Conservation (phyloP, 2,113 vertebrate genomes). For the Lontra canadensis region DNA sequence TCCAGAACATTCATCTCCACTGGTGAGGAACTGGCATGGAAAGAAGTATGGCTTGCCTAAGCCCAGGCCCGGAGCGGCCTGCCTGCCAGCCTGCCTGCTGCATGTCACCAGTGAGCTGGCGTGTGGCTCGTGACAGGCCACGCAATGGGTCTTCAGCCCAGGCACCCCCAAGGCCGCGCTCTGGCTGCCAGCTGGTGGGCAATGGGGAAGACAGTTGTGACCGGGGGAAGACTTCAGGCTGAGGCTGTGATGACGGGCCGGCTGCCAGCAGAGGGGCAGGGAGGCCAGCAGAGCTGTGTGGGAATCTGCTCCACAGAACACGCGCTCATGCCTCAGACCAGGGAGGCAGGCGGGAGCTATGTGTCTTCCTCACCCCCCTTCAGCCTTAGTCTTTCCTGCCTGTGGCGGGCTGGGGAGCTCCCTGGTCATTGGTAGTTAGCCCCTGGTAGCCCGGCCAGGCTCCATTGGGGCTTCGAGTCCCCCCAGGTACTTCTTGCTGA, state of each 20-base stretch:
- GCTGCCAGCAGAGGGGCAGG: not conserved
- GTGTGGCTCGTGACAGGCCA: not conserved
- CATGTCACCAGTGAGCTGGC: rapidly evolving
- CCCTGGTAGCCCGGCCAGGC: not conserved
- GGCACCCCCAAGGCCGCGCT: rapidly evolving
- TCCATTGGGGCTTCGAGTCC: not conserved
- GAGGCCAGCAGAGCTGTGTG: not conserved
- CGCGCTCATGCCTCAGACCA: rapidly evolving
- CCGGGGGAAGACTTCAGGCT: not conserved
- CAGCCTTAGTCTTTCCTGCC: not conserved
- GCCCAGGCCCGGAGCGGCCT: not conserved
- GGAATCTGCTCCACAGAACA: not conserved
- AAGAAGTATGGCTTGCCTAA: not conserved
- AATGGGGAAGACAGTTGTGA: not conserved
- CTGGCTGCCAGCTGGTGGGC: not conserved
- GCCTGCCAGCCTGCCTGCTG: not conserved
- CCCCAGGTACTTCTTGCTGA: not conserved
- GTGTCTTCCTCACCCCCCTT: rapidly evolving
- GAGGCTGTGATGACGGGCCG: not conserved
- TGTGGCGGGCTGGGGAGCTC: not conserved
- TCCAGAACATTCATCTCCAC: not conserved
- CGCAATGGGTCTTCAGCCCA: not conserved
- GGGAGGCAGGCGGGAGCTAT: not conserved
- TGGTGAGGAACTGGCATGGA: not conserved
- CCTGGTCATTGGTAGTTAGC: not conserved